These are phyloP conservation scores for Cynodonichthys magdalenae DNA, from an alignment of 2,797 vertebrate genomes.

Conservation along the genomic window DNA sequence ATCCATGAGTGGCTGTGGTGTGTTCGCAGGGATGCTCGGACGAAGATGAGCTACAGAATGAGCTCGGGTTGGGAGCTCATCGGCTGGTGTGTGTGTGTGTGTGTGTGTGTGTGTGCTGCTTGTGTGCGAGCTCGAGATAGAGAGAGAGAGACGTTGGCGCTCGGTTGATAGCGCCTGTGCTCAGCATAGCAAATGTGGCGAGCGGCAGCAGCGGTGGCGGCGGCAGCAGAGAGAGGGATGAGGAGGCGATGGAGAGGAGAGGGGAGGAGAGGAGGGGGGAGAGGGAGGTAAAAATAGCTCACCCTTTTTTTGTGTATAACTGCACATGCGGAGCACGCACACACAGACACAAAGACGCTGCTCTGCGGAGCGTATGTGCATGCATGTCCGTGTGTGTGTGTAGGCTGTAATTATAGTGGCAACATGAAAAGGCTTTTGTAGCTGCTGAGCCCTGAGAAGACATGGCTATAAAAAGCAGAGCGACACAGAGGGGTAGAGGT, in stretches of 20 bases:
- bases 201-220: constrained; percentile 55
- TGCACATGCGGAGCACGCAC: constrained; percentile 70
- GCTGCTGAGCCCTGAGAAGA: constrained; percentile 77
- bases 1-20: constrained; percentile 43
- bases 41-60: constrained; percentile 30
- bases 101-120: constrained; percentile 60
- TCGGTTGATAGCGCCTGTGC: constrained; percentile 76
- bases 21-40: constrained; percentile 16
- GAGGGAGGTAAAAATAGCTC: constrained; percentile 78
- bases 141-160: constrained; percentile 60
- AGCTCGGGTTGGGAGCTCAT: constrained; percentile 45
- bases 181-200: constrained; percentile 80
- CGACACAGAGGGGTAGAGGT: constrained; percentile 66
- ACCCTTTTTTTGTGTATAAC: constrained; percentile 75
- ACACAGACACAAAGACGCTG: constrained; percentile 66
- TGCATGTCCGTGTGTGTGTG: constrained; percentile 35
- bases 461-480: constrained; percentile 84
- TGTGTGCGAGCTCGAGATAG: constrained; percentile 38
- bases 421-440: constrained; percentile 79
- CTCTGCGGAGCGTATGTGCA: constrained; percentile 27
- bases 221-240: constrained; percentile 52
- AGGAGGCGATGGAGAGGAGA: constrained; percentile 13
- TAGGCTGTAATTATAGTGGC: constrained; percentile 79
- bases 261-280: constrained; percentile 27
- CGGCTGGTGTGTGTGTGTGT: constrained; percentile 14